Evolutionary conservation across 2,113 vertebrate species (phyloP), one percentile per base, ranked within the genome.

Genomic region (Bettongia penicillata): DNA sequence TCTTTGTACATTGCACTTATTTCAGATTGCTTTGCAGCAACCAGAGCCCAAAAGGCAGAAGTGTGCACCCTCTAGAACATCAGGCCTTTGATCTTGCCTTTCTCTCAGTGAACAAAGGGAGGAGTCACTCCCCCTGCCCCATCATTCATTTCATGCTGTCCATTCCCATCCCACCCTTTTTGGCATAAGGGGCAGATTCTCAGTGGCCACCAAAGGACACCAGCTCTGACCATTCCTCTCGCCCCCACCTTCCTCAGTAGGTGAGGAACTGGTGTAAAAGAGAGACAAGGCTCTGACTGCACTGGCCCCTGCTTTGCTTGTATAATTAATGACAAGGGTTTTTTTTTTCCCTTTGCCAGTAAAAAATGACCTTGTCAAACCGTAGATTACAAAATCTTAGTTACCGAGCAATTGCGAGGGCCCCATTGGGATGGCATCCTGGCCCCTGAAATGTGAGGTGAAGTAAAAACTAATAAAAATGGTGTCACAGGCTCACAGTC

Each of bases 281-380:
- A 95, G 97, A 98, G 97, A 97, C 93, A 94, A 93, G 96, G 92
- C 84, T 98, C 97, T 96, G 96, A 98, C 94, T 96, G 98, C 98
- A 98, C 98, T 97, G 98, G 98, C 98, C 98, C 68, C 98, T 98
- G 97, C 98, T 98, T 98, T 98, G 98, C 98, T 98, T 98, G 98
- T 98, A 98, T 99, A 99, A 99, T 99, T 99, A 99, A 99, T 98
- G 93, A 98, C 19, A n/a, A 84, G 98, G 98, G 98, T 98, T 98
- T 98, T 98, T 98, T 94, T 97, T 96, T 94, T 95, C 97, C 98
- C 97, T 97, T 97, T 98, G 98, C 98, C 98, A 98, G 98, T 99
- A 99, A 99, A 99, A 99, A 99, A 99, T 98, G 98, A 98, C 99
- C 99, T 99, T 99, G 99, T 99, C 99, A 99, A 99, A 98, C 98